Base-by-base conservation (phyloP, 1,140 invertebrate species). In the Sarcophaga peregrina region DNA sequence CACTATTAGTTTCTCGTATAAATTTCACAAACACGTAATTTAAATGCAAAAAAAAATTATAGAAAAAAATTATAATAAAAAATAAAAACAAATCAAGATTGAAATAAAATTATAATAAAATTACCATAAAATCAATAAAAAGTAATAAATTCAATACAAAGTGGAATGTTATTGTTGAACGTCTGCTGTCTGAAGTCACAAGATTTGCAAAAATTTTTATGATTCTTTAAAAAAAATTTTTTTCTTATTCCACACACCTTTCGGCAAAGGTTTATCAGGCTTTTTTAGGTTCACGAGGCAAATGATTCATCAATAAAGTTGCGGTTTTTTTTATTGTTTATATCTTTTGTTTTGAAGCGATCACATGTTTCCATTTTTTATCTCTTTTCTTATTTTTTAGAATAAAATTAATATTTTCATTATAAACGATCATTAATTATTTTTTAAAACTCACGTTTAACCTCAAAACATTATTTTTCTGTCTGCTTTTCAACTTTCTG, bases 391-490 rank as follows among this genome's bases (percentile, higher is more conserved):
- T 37, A 37, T 37, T 37, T 37, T 37, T 37, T 37, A 37, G 25
- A 37, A 37, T 37, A 37, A 37, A 37, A 37, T 37, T 37, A 37
- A 37, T 37, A 37, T 37, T 37, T 37, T 37, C 25, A 37, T 37
- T 37, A 52, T 10, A 52, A 52, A 25, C 20, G 17, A 68, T 68
- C 62, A 68, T 68, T 25, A 68, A 68, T 25, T n/a, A 58, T 68
- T 68, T 68, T 68, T 68, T 68, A 9, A 58, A 68, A 68, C 62
- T 68, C 62, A 68, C 62, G 62, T 68, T 68, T 68, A 68, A 68
- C 62, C 62, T 25, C 62, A 68, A 68, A 68, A 68, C 62, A 68
- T 68, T 9, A 9, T 68, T 76, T 20, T 47, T 37, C 8, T 47
- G 46, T n/a, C 2, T 50, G 8, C 9, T 6, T 47, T 8, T n/a